Base-by-base conservation (phyloP, 2,113 vertebrate species). In the Nematolebias whitei region DNA sequence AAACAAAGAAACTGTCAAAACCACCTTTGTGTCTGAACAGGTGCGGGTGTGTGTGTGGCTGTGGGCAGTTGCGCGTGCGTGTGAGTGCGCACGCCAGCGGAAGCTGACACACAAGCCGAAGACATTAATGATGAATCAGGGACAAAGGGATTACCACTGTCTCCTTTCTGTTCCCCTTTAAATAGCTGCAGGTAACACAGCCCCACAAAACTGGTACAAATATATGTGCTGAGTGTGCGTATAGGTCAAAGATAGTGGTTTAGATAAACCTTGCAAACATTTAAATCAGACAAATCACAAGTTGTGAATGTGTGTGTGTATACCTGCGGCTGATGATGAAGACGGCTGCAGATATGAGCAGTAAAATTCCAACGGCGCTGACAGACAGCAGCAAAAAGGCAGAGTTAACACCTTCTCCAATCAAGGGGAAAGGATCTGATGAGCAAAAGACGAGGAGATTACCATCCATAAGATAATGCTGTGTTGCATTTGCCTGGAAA, bases 281-380 rank as follows among this genome's bases (percentile, higher is more conserved):
- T 14, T 14, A 15, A 41, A 41, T 13, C 40, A 41, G 5, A 15
- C 12, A 41, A 41, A 15, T 41, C 15, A 4, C 14, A 41, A 41
- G 18, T 16, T 73, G 57, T 55, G 55, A 41, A 18, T 66, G 57
- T 54, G 44, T 84, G 26, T 63, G 22, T 76, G 18, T 85, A 83
- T 95, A 99, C 97, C 97, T 97, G 92, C 95, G 95, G 82, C 94
- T 97, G 90, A 99, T 98, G 91, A 98, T 93, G 92, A 99, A 97
- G 57, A 96, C 95, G 20, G 94, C 95, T 53, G 96, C 93, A 80
- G 98, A 96, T 89, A 98, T 95, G 88, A 98, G 94, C 91, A 98
- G 93, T 5, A 99, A 93, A 81, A 98, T 92, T 87, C 95, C 96
- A 39, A 96, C 95, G 75, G 96, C 96, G 0, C 96, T 95, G 68